Evolutionary conservation across 2,888 invertebrate species (phyloP).

Genomic region (Drosophila dives): DNA sequence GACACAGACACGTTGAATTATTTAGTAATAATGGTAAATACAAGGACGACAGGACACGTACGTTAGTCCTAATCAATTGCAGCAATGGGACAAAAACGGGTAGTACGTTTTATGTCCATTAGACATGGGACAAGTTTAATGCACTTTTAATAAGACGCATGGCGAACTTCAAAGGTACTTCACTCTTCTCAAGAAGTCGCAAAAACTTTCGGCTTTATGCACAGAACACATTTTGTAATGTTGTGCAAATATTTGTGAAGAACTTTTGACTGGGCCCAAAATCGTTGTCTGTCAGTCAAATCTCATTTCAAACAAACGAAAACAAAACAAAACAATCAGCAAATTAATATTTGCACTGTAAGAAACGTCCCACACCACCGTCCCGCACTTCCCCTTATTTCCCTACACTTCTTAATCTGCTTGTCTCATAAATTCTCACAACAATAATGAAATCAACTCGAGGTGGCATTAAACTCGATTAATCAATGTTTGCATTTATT

Average conservation of each 20-base stretch:
- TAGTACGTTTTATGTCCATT: slow-evolving; percentile 41
- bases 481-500: slow-evolving; percentile 78
- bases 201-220: slow-evolving; percentile 9
- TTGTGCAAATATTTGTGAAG: slow-evolving; percentile 62
- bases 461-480: slow-evolving; percentile 73
- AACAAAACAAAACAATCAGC: slow-evolving; percentile 58
- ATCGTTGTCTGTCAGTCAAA: neutral
- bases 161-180: slow-evolving; percentile 4
- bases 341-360: slow-evolving; percentile 76
- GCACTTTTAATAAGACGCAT: slow-evolving; percentile 79
- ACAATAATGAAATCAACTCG: slow-evolving; percentile 66
- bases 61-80: slow-evolving; percentile 71
- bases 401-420: neutral
- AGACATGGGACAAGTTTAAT: slow-evolving; percentile 72
- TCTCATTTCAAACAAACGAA: slow-evolving; percentile 27
- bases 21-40: slow-evolving; percentile 66
- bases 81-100: slow-evolving; percentile 55
- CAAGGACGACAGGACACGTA: slow-evolving; percentile 59
- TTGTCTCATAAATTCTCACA: slow-evolving; percentile 67
- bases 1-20: slow-evolving; percentile 65
- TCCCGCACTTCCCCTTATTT: neutral
- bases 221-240: slow-evolving; percentile 28
- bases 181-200: neutral
- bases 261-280: slow-evolving; percentile 38
- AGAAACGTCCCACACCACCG: neutral